Base-by-base conservation (phyloP, 2,797 vertebrate species). In the Anisognathus igniventris region DNA sequence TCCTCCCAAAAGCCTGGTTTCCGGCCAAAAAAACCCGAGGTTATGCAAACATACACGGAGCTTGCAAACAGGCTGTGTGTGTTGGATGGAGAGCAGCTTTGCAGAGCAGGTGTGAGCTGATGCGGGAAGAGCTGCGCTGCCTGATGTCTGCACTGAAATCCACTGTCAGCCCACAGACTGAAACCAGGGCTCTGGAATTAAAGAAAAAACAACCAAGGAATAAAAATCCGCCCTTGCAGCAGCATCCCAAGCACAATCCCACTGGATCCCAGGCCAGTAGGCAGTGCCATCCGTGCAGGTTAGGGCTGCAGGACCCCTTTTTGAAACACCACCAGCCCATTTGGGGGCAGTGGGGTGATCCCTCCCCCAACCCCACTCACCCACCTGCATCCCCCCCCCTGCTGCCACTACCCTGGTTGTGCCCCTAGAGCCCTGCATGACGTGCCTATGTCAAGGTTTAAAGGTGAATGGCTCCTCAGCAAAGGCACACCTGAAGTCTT, bases 1-100 rank as follows among this genome's bases (percentile, higher is more conserved):
- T 94, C 94, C 86, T 93, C 86, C 88, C 62, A 19, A 90, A 96
- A 95, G 88, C 90, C 91, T 95, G 93, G 83, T 96, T 96, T 96
- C 92, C 48, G n/a, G 94, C 96, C 95, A 92, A 79, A 87, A 95
- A 87, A 77, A 5, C 42, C 80, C 1, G 88, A 95, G 92, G 96
- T 96, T 95, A 96, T 51, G 28, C 88, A 96, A 96, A 96, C 91
- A 94, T 58, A 73, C 20, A 31, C 48, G 10, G 60, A 91, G 86
- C 93, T 90, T 66, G 77, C 94, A 80, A 95, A 88, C 88, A 91
- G 95, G 92, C 93, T 81, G 77, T 64, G 93, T 94, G 92, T 92
- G 92, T 54, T 88, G 92, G 92, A 90, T 67, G 62, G 77, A 79
- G 88, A 78, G 90, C 83, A 94, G 94, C 93, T 95, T 92, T 76